A percentile compares a stretch with the other conserved stretches of the same genome.
Conservation (phyloP, 2,797 vertebrate genomes). For the Nannoperca obscura region DNA sequence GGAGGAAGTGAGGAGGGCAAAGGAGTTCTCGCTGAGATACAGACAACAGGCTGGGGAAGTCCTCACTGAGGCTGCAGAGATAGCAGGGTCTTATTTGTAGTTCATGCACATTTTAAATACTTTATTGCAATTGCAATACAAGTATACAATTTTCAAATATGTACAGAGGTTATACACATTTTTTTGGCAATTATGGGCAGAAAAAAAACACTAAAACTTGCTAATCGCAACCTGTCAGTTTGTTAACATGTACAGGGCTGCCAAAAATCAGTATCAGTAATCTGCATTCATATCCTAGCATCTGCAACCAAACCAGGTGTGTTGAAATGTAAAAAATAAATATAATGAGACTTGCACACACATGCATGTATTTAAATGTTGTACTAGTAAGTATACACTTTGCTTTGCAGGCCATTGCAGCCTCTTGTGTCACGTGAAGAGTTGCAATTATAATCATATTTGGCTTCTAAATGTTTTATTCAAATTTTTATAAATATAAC, state of each 20-base stretch:
- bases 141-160: neutral
- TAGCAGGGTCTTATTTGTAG: slow-evolving; percentile 72
- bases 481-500: neutral
- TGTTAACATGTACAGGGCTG: neutral
- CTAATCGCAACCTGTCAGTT: neutral
- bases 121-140: neutral
- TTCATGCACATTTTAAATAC: neutral
- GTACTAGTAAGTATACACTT: neutral
- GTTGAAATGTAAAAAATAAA: neutral
- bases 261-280: neutral
- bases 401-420: neutral
- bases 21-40: slow-evolving; percentile 76
- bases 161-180: neutral
- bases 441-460: neutral
- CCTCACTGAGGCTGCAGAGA: slow-evolving; percentile 77
- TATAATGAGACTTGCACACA: neutral
- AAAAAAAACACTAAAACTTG: neutral
- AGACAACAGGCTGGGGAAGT: slow-evolving; percentile 74
- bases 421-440: neutral
- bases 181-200: neutral
- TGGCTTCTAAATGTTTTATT: neutral
- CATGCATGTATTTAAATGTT: neutral
- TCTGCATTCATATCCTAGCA: neutral
- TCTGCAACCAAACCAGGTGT: neutral
- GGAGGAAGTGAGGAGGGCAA: slow-evolving; percentile 79